Evolutionary conservation across 2,797 vertebrate genomes (phyloP), one percentile per base, ranked within the genome.

Genomic region (Ctenosaura bakeri): DNA sequence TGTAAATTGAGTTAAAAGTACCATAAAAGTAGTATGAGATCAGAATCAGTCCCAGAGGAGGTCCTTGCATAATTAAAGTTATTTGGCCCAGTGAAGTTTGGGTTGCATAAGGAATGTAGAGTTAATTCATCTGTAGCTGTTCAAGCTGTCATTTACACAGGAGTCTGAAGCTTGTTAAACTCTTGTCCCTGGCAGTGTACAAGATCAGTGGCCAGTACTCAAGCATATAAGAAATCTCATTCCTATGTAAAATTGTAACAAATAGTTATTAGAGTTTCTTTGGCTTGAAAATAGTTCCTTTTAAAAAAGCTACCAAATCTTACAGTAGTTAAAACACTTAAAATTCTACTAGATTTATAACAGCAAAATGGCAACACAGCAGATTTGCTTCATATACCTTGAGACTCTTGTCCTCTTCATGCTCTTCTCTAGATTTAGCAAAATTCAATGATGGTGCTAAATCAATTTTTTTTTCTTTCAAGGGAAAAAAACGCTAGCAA

Each of bases 401-500:
- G 92, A 95, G 93, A 95, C 89, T 94, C 93, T 92, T 94, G 78
- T 96, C 87, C 90, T 91, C 93, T 94, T 93, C 91, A n/a, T 92
- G 89, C 94, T 95, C 94, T 97, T 98, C 97, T 96, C 95, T 96
- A 98, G 98, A 97, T 98, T 96, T 97, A 98, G 97, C 97, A 97
- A 98, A 98, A 98, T 98, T 98, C 98, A 98, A 84, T 97, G 97
- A 97, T 97, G 93, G 95, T 94, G 95, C 95, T 98, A 98, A 98
- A 98, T 98, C 96, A 97, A 95, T 98, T 95, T 93, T 94, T 96
- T 97, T 94, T 97, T 97, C 97, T 99, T 99, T 97, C 98, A 97
- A 97, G 97, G 97, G 96, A 96, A 94, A 96, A 82, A 97, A 97
- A 90, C 95, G 92, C 94, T 89, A 95, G 94, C 94, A 97, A 98